Percentiles rank a stretch among this genome's conserved stretches.
These are phyloP conservation scores for Thereva nobilitata DNA, from an alignment of 2,888 invertebrate genomes.

Conservation along the genomic window DNA sequence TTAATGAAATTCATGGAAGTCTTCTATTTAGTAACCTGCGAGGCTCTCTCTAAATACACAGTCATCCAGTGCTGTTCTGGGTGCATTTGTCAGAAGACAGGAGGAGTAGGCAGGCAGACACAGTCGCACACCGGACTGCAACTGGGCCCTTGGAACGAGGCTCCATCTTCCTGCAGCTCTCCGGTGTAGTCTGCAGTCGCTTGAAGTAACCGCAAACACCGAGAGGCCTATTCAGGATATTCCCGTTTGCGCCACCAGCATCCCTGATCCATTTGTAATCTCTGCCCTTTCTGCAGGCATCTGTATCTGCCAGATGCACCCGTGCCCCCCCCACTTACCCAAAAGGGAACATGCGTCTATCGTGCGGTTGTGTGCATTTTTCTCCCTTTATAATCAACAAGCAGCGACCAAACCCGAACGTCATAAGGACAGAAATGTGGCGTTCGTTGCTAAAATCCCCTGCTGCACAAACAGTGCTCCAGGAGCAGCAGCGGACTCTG, in stretches of 20 bases:
- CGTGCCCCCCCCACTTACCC: no score
- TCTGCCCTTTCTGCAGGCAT: not conserved
- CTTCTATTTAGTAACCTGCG: constrained; percentile 2
- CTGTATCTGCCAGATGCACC: no score
- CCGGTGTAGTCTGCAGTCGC: constrained; percentile 8
- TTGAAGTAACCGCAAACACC: constrained; percentile 24
- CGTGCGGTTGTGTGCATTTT: no score
- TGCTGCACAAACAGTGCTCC: no score
- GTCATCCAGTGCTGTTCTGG: not conserved
- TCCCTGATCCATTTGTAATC: constrained; percentile 10
- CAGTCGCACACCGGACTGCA: no score
- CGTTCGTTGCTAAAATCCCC: no score
- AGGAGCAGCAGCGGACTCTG: no score
- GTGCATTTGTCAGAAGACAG: constrained; percentile 24
- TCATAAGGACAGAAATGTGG: no score
- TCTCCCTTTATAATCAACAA: no score
- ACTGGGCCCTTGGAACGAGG: not conserved
- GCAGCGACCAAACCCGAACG: no score
- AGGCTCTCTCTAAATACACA: constrained; percentile 4
- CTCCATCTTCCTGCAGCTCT: not conserved
- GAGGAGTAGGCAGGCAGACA: not conserved
- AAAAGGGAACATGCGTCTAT: no score
- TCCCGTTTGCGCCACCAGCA: not conserved
- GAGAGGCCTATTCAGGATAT: constrained; percentile 12
- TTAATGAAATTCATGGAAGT: constrained; percentile 31